Evolutionary conservation across 2,113 vertebrate genomes (phyloP), one percentile per base, ranked within the genome.

Genomic region (Ptilonorhynchus violaceus): DNA sequence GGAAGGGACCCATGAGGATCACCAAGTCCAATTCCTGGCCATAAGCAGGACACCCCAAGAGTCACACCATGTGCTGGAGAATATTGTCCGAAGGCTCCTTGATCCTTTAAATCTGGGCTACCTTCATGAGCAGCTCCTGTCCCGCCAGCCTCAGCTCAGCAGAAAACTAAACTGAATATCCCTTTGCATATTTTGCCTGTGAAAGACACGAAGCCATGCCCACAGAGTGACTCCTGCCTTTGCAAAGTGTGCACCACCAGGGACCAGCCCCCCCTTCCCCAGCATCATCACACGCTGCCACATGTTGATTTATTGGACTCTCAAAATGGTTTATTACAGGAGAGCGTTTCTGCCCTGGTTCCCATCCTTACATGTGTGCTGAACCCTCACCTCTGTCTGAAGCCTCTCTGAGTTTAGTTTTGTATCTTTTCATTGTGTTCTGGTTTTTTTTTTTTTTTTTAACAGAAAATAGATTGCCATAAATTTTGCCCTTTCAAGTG

Each of bases 401-500:
- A 91, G 39, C 33, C 35, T 86, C 47, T 76, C 59, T 19, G 42
- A 56, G 70, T 79, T 83, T 56, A 47, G 7, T 39, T 89, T 84
- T 42, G 31, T 79, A 25, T 39, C 16, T 60, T 75, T 83, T 33
- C 3, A 6, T 23, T 47, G 31, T 18, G 22, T 7, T n/a, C 33
- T 28, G 11, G n/a, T 11, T 33, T 21, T 35, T 49, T 85, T 27
- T 1, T 42, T 52, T 59, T 91, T 72, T 77, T 50, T 23, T 0
- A n/a, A 35, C 20, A 35, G 88, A 74, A 95, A 95, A 91, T 47
- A 83, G 56, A 50, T 41, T 86, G 74, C 63, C 47, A 52, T 94
- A 94, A 89, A 94, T 97, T 89, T 82, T 82, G 77, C 85, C 86
- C 89, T 95, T 90, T 96, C 73, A 53, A 88, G 92, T 81, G 87